Conservation (phyloP, 2,797 vertebrate species). For the Microcaecilia unicolor region DNA sequence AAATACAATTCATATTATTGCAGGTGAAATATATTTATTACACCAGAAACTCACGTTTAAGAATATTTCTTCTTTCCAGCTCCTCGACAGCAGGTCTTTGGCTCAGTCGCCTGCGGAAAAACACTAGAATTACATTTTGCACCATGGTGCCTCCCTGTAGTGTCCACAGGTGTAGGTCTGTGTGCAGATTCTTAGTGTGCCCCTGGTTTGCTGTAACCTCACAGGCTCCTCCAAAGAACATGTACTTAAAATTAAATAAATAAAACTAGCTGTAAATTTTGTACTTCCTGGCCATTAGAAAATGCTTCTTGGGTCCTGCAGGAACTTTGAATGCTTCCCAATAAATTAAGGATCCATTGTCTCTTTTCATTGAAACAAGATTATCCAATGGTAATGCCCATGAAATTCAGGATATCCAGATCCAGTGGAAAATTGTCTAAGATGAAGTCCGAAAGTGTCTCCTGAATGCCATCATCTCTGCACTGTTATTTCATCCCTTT, state of each 20-base stretch:
- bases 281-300: not conserved
- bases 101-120: slow-evolving; percentile 97
- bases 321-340: slow-evolving; percentile 1
- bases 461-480: slow-evolving; percentile 2
- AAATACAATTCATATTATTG: too few species aligned
- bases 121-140: slow-evolving; percentile 93
- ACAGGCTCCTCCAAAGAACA: too few species aligned
- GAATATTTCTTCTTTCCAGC: slow-evolving; percentile 92
- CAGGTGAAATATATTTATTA: too few species aligned
- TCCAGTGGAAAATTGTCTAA: not conserved
- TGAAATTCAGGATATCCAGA: not conserved
- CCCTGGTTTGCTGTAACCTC: too few species aligned
- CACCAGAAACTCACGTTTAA: slow-evolving; percentile 98
- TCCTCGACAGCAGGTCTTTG: slow-evolving; percentile 94
- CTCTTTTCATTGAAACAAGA: not conserved
- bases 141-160: slow-evolving; percentile 60
- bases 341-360: not conserved
- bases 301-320: slow-evolving; percentile 25
- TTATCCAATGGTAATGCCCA: too few species aligned
- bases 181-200: too few species aligned
- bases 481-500: too few species aligned
- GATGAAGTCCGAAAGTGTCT: not conserved
- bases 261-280: too few species aligned
- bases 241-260: too few species aligned
- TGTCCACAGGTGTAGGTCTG: slow-evolving; percentile 1